Percentiles rank a stretch among this genome's conserved stretches.
Evolutionary conservation across 2,888 invertebrate species (phyloP).

Genomic region (Hirudinaria manillensis): DNA sequence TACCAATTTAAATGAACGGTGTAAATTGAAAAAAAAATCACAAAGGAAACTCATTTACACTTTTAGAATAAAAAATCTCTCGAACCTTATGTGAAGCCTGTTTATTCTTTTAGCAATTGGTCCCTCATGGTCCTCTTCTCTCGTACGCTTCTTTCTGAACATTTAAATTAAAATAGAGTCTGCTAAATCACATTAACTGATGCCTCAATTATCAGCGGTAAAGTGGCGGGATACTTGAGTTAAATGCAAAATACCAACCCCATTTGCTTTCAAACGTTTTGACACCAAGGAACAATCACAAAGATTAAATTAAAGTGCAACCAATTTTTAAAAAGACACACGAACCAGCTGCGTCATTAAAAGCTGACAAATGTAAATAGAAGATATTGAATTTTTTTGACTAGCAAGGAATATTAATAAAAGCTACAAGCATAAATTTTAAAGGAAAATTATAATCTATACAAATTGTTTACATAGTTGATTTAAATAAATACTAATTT

Average conservation of each 20-base stretch:
- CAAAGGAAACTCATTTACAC: neutral
- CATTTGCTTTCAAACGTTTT: neutral
- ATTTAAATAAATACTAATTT: no score
- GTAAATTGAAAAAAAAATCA: neutral
- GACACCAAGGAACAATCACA: neutral
- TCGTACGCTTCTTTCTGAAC: constrained; percentile 19
- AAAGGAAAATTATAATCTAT: neutral
- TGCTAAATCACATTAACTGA: neutral
- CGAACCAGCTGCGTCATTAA: constrained; percentile 12
- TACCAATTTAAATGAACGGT: no score
- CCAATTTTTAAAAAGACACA: neutral
- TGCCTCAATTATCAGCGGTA: no score
- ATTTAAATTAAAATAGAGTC: neutral
- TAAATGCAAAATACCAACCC: neutral
- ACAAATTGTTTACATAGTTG: no score
- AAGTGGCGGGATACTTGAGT: neutral
- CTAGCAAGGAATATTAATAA: neutral
- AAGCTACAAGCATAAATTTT: neutral
- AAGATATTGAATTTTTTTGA: neutral
- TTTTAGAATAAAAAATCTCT: neutral
- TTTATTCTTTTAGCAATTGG: constrained; percentile 12
- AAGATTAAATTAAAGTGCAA: constrained; percentile 8
- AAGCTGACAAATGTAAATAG: constrained; percentile 1
- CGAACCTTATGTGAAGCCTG: neutral
- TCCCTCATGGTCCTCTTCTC: constrained; percentile 18